Conservation (phyloP, 2,113 vertebrate genomes). For the Hucho hucho region DNA sequence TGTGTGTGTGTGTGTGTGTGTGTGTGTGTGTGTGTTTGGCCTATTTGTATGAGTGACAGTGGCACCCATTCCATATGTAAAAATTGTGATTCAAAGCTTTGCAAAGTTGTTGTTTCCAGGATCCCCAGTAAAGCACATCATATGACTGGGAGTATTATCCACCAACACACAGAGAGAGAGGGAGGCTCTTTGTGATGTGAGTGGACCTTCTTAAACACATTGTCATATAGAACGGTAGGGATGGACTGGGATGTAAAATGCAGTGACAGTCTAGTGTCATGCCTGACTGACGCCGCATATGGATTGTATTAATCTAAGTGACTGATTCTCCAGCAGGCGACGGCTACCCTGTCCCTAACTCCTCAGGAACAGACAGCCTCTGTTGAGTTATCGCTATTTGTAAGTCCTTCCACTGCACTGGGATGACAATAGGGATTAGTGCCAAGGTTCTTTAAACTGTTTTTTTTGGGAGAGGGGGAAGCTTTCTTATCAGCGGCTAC, state of each 20-base stretch:
- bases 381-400: slow-evolving; percentile 73
- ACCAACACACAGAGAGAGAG: slow-evolving; percentile 51
- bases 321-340: slow-evolving; percentile 61
- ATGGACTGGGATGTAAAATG: slow-evolving; percentile 68
- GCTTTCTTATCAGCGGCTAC: slow-evolving; percentile 71
- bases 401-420: slow-evolving; percentile 75
- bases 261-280: slow-evolving; percentile 68
- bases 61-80: slow-evolving; percentile 39
- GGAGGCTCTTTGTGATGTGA: slow-evolving; percentile 22
- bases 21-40: slow-evolving; percentile 2
- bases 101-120: slow-evolving; percentile 64
- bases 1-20: slow-evolving; percentile 36
- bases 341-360: slow-evolving; percentile 68
- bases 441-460: slow-evolving; percentile 74
- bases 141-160: slow-evolving; percentile 58
- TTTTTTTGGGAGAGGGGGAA: slow-evolving; percentile 51
- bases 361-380: slow-evolving; percentile 72
- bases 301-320: slow-evolving; percentile 77
- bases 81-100: slow-evolving; percentile 48
- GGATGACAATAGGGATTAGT: slow-evolving; percentile 83
- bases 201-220: slow-evolving; percentile 52
- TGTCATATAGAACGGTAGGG: slow-evolving; percentile 57
- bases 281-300: slow-evolving; percentile 66
- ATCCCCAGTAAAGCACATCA: slow-evolving; percentile 44
- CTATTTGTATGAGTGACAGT: not conserved